Conservation (phyloP, 2,888 invertebrate species). For the Napeogenes inachia region DNA sequence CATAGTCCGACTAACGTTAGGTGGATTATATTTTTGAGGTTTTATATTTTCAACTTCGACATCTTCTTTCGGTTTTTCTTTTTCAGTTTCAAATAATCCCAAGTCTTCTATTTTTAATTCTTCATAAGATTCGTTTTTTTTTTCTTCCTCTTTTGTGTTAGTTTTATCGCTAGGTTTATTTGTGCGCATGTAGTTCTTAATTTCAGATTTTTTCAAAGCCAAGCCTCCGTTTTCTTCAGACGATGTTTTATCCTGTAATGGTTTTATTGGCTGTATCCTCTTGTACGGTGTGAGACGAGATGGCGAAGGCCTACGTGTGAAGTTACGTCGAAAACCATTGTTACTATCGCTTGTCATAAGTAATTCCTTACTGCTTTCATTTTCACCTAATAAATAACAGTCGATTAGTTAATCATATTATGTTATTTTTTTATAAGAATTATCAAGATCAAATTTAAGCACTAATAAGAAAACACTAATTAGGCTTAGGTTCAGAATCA, state of each 20-base stretch:
- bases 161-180: slow-evolving; percentile 32
- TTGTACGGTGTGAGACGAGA: slow-evolving; percentile 58
- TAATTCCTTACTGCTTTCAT: slow-evolving; percentile 79
- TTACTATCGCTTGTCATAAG: slow-evolving; percentile 78
- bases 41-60: slow-evolving; percentile 17
- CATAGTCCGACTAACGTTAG: slow-evolving; percentile 12
- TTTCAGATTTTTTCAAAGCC: no score
- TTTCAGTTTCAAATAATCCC: slow-evolving; percentile 49
- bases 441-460: no score
- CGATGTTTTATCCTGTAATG: slow-evolving; percentile 26
- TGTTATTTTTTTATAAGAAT: no score
- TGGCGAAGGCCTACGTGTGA: slow-evolving; percentile 56
- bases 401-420: no score
- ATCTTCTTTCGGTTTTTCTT: slow-evolving; percentile 27
- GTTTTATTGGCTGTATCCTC: slow-evolving; percentile 29
- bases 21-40: slow-evolving; percentile 9
- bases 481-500: no score
- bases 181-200: slow-evolving; percentile 12
- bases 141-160: slow-evolving; percentile 24
- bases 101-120: slow-evolving; percentile 47
- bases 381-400: slow-evolving; percentile 58
- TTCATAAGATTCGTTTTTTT: slow-evolving; percentile 25
- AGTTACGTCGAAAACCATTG: slow-evolving; percentile 56
- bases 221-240: slow-evolving; percentile 21
- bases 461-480: no score